Base-by-base conservation (phyloP, 2,113 vertebrate genomes). In the Romanogobio albipinnatus region DNA sequence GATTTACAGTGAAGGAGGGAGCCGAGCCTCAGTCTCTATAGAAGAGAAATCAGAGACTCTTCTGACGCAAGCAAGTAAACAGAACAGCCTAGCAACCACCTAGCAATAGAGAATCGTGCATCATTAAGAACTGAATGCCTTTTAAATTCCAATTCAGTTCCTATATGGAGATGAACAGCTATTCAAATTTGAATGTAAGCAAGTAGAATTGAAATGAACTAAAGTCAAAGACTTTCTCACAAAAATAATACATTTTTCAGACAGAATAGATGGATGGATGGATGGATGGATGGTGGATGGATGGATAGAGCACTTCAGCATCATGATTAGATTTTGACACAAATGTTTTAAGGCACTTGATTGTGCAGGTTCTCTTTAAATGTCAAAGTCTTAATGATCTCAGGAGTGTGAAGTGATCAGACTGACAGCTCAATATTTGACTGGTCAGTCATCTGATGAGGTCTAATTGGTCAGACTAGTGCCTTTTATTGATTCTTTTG, bases 381-480 rank as follows among this genome's bases (percentile, higher is more conserved):
- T 66, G 26, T 33, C 26, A 66, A 66, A 66, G 26, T 6, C 14
- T 33, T 33, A 0, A 33, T 26, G 62, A 66, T 66, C 14, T 66
- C 13, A 33, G 62, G 62, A 15, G 62, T 15, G 14, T 15, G 26
- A 66, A 33, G 26, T 7, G 26, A 66, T 39, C 66, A 43, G 66
- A 22, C 66, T 43, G 66, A 70, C 66, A 70, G 66, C 66, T 70
- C 17, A 43, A 43, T 70, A 70, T 39, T 70, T 9, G 15, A 70
- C 66, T 22, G 66, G 17, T 43, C 66, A 70, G 33, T 22, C 36
- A 39, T 70, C 33, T 70, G 33, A 70, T 17, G 22, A 47, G 17
- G 3, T 22, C 10, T 70, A 33, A 70, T 70, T 43, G 36, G 36
- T 49, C 33, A 33, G 36, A 61, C 33, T 26, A 49, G 22, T 17